Base-by-base conservation (phyloP, 1,140 invertebrate genomes). In the Scylla paramamosain region DNA sequence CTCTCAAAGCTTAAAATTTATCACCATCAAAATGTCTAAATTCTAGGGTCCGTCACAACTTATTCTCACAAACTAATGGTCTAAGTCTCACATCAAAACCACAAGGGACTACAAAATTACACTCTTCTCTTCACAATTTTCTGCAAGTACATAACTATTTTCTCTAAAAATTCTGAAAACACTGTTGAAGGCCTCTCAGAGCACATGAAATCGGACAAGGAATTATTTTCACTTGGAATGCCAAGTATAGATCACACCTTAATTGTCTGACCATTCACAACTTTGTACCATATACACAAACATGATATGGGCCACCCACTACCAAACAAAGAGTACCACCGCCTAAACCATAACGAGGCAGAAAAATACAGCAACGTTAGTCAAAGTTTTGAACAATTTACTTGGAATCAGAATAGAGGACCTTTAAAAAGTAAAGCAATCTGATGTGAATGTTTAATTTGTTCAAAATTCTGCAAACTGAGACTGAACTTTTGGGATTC, bases 91-190 rank as follows among this genome's bases (percentile, higher is more conserved):
- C 67, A 77, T 77, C 67, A 77, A 77, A 77, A 77, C n/a, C n/a
- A n/a, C 67, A 20, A 77, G 4, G 20, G 20, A 77, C 67, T 77
- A 77, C 67, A 77, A 77, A 77, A n/a, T 12, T 77, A 77, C n/a
- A 77, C n/a, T 77, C 67, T 77, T 77, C 52, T 59, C 52, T 12
- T 12, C 67, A 77, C 20, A 77, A n/a, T 77, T 77, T n/a, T n/a
- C 67, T 7, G 67, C 67, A 77, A 77, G 67, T 77, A 77, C 67
- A 77, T n/a, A 77, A 77, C 67, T 77, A 77, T 77, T n/a, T 20
- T 77, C 67, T n/a, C 67, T 77, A 77, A 77, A 77, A 77, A n/a
- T 77, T 25, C 67, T 77, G 67, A 77, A 77, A 77, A 77, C 67
- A 77, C 67, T 77, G 67, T 77, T 77, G 67, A 77, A 77, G 67